Conservation (phyloP, 2,797 vertebrate genomes). For the Anas bernieri region DNA sequence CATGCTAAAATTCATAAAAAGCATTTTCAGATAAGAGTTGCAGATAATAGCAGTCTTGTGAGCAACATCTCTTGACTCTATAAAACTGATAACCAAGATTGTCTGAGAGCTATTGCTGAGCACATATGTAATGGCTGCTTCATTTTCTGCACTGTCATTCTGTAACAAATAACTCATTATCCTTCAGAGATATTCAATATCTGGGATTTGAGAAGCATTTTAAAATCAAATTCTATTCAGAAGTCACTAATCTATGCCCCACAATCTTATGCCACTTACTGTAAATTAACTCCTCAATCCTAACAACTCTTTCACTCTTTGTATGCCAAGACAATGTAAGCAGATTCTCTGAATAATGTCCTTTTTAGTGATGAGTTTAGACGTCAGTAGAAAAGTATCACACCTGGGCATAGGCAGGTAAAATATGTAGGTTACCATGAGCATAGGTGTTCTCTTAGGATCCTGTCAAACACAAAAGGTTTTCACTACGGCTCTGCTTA, state of each 20-base stretch:
- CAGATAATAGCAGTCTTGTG: constrained; percentile 16
- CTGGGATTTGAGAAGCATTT: background rate
- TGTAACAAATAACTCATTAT: background rate
- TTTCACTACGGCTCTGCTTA: background rate
- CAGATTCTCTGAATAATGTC: background rate
- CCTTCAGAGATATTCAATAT: background rate
- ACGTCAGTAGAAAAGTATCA: background rate
- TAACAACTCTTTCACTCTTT: background rate
- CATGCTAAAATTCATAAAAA: constrained; percentile 48
- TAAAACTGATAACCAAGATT: background rate
- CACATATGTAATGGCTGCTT: background rate
- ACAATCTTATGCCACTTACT: background rate
- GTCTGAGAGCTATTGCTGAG: background rate
- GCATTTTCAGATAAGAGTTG: constrained; percentile 24
- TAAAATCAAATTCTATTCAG: background rate
- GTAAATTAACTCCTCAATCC: background rate
- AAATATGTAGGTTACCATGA: background rate
- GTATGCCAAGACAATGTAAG: background rate
- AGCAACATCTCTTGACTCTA: background rate
- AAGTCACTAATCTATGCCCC: background rate
- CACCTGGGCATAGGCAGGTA: background rate
- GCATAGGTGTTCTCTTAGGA: background rate
- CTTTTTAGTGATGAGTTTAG: background rate
- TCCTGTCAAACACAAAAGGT: background rate
- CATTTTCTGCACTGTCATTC: constrained; percentile 14